phyloP scores from a whole-genome alignment of 1,140 invertebrate genomes.

The Anthonomus grandis region DNA sequence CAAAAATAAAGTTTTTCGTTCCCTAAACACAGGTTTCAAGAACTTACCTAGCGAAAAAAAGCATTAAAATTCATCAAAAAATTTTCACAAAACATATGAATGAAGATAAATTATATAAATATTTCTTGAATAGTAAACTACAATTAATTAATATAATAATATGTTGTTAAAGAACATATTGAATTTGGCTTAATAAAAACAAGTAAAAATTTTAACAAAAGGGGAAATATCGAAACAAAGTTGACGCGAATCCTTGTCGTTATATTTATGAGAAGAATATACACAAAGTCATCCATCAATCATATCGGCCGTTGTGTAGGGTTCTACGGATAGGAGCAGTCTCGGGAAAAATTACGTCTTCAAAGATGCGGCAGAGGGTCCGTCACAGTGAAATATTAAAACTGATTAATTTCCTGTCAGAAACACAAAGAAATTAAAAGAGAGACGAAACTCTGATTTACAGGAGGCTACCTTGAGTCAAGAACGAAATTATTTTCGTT shows the following conservation, averaged over 20 bases:
- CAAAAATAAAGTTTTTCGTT: no score
- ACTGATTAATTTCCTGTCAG: conserved; percentile 29
- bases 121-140: no score
- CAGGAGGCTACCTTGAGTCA: neutral
- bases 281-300: conserved; percentile 26
- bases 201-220: no score
- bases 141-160: no score
- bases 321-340: conserved; percentile 8
- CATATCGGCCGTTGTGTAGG: conserved; percentile 12
- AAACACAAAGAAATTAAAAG: conserved; percentile 26
- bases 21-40: no score
- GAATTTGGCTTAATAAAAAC: no score
- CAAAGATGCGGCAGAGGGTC: conserved; percentile 29
- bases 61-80: no score
- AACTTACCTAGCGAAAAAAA: no score
- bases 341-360: conserved; percentile 30
- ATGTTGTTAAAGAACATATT: no score
- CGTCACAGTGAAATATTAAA: conserved; percentile 30
- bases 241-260: conserved; percentile 7
- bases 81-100: no score
- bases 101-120: no score
- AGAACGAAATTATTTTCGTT: neutral
- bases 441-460: conserved; percentile 11
- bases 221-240: neutral
- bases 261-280: conserved; percentile 11